These are phyloP conservation scores for Cryptotermes secundus DNA, from an alignment of 1,140 invertebrate species.

Conservation along the genomic window DNA sequence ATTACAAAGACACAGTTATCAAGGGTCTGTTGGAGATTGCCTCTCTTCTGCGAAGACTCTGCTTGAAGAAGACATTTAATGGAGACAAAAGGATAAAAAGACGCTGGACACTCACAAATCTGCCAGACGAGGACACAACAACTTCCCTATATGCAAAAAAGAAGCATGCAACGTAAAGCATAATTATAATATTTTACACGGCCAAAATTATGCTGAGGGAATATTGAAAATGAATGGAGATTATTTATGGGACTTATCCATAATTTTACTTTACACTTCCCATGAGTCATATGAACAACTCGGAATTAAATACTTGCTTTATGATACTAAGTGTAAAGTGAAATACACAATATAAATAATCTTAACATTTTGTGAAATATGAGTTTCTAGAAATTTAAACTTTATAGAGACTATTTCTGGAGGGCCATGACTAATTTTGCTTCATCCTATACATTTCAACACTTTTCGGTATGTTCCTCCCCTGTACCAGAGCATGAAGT, in stretches of 20 bases:
- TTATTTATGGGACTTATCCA: neutral
- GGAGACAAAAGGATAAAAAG: neutral
- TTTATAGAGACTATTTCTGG: too few relatives aligned
- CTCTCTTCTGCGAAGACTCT: neutral
- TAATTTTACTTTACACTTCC: neutral
- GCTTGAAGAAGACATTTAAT: neutral
- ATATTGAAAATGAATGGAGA: neutral
- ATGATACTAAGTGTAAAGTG: too few relatives aligned
- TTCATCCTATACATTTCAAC: too few relatives aligned
- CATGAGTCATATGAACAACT: too few relatives aligned
- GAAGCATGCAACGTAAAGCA: constrained; percentile 9
- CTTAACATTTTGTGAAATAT: too few relatives aligned
- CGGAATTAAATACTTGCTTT: too few relatives aligned
- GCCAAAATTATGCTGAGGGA: neutral
- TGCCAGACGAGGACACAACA: constrained; percentile 15
- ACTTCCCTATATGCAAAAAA: constrained; percentile 20
- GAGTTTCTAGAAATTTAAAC: too few relatives aligned
- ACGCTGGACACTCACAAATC: constrained; percentile 2
- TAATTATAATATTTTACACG: constrained; percentile 16
- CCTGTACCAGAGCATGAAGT: too few relatives aligned
- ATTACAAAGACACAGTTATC: neutral
- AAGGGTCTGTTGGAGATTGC: neutral
- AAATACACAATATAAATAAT: too few relatives aligned
- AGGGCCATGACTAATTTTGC: too few relatives aligned
- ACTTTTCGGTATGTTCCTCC: too few relatives aligned